A percentile compares a stretch with the other conserved stretches of the same genome.
Conservation (phyloP, 2,797 vertebrate genomes). For the Nannoperca obscura region DNA sequence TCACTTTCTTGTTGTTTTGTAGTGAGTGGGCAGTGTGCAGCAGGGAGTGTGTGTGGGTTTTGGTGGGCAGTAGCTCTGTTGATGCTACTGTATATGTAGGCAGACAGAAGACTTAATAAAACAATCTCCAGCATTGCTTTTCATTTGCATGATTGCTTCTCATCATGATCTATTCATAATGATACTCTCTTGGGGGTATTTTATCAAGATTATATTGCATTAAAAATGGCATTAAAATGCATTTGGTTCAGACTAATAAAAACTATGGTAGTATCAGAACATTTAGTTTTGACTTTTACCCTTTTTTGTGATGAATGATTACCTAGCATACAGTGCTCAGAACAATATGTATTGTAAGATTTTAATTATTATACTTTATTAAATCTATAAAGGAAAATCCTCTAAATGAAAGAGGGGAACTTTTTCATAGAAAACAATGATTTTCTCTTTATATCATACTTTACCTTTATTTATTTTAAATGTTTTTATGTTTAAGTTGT, state of each 20-base stretch:
- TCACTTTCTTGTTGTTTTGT: slow-evolving; percentile 60
- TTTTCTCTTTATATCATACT: not conserved
- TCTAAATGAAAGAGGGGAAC: not conserved
- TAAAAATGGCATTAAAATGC: slow-evolving; percentile 5
- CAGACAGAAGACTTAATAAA: slow-evolving; percentile 57
- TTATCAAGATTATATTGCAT: not conserved
- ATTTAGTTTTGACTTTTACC: not conserved
- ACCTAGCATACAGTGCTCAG: not conserved
- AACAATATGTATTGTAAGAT: not conserved
- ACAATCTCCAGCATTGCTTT: slow-evolving; percentile 36
- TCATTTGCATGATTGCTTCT: slow-evolving; percentile 36
- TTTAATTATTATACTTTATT: not conserved
- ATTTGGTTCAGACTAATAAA: slow-evolving; percentile 5
- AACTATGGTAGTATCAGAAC: not conserved
- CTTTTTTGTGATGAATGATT: not conserved
- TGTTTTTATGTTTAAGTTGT: not conserved
- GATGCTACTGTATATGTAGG: slow-evolving; percentile 55
- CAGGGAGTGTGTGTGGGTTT: slow-evolving; percentile 68
- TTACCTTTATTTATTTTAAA: not conserved
- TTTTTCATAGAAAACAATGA: not conserved
- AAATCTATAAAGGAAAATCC: not conserved
- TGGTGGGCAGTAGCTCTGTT: slow-evolving; percentile 57
- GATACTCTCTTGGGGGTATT: not conserved
- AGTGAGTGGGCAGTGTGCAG: slow-evolving; percentile 69
- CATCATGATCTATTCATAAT: slow-evolving; percentile 37